Evolutionary conservation across 2,888 invertebrate species (phyloP).

Genomic region (Agriotes lineatus): DNA sequence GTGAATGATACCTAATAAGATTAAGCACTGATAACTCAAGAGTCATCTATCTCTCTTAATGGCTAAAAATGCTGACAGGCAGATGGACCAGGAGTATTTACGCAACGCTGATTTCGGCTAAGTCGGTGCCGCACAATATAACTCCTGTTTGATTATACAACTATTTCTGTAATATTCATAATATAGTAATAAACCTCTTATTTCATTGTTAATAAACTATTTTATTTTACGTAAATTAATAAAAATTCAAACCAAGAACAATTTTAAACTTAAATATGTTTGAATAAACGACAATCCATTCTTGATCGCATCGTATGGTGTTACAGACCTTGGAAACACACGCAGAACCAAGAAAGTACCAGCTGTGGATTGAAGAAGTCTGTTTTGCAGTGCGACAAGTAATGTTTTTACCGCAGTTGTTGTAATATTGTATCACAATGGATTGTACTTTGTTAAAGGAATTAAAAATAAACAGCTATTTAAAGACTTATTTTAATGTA

Average conservation of each 20-base stretch:
- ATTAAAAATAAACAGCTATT: slow-evolving; percentile 60
- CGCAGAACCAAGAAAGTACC: neutral
- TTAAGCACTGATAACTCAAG: slow-evolving; percentile 48
- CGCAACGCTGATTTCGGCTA: slow-evolving; percentile 40
- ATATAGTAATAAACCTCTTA: slow-evolving; percentile 36
- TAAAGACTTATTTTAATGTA: slow-evolving; percentile 12
- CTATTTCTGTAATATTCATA: slow-evolving; percentile 58
- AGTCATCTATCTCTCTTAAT: slow-evolving; percentile 66
- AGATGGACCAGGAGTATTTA: slow-evolving; percentile 43
- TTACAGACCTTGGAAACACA: neutral
- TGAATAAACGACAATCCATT: slow-evolving; percentile 62
- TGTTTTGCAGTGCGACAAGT: slow-evolving; percentile 49
- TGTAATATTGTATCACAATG: slow-evolving; percentile 66
- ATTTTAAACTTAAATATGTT: slow-evolving; percentile 47
- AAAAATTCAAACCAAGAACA: slow-evolving; percentile 41
- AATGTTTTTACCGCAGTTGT: slow-evolving; percentile 63
- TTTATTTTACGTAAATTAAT: slow-evolving; percentile 32
- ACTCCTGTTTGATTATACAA: slow-evolving; percentile 53
- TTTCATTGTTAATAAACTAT: slow-evolving; percentile 42
- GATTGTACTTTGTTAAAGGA: slow-evolving; percentile 67
- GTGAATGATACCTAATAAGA: slow-evolving; percentile 45
- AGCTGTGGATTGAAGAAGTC: slow-evolving; percentile 2
- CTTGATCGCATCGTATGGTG: slow-evolving; percentile 55
- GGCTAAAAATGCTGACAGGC: slow-evolving; percentile 46
- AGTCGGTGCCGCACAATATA: slow-evolving; percentile 39